Conservation (phyloP, 30 jellyfish, hydroid and myxozoan species). For the Chironex yamaguchii region DNA sequence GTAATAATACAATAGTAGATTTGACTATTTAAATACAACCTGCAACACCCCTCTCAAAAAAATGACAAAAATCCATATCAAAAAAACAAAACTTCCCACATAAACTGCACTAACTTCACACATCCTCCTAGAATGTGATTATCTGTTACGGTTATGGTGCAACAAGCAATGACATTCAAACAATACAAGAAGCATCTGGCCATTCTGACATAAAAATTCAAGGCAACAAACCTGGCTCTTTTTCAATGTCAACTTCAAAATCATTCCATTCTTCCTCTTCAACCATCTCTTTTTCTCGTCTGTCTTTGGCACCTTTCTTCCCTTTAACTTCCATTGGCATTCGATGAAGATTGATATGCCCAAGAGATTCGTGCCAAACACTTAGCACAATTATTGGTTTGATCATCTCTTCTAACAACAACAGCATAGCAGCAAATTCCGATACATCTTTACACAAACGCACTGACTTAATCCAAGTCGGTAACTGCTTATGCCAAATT, state of each 20-base stretch:
- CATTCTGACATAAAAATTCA: too few species aligned
- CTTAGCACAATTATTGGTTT: slow-evolving; percentile 88
- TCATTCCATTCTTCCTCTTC: slow-evolving; percentile 54
- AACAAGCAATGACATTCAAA: too few species aligned
- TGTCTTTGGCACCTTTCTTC: slow-evolving; percentile 41
- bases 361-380: slow-evolving; percentile 88
- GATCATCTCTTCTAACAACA: slow-evolving; percentile 82
- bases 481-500: slow-evolving; percentile 86
- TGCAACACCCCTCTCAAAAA: too few species aligned
- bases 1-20: too few species aligned
- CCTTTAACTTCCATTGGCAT: slow-evolving; percentile 76
- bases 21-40: too few species aligned
- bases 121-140: too few species aligned
- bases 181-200: too few species aligned
- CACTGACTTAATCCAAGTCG: slow-evolving; percentile 93
- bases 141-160: too few species aligned
- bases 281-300: slow-evolving; percentile 34
- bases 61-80: too few species aligned
- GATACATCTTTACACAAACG: slow-evolving; percentile 89
- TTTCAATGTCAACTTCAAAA: slow-evolving; percentile 69
- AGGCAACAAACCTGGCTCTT: neutral
- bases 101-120: too few species aligned
- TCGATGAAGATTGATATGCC: slow-evolving; percentile 72
- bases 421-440: slow-evolving; percentile 88
- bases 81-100: too few species aligned